phyloP scores from a whole-genome alignment of 2,888 invertebrate genomes.

The Lasioglossum lativentre region DNA sequence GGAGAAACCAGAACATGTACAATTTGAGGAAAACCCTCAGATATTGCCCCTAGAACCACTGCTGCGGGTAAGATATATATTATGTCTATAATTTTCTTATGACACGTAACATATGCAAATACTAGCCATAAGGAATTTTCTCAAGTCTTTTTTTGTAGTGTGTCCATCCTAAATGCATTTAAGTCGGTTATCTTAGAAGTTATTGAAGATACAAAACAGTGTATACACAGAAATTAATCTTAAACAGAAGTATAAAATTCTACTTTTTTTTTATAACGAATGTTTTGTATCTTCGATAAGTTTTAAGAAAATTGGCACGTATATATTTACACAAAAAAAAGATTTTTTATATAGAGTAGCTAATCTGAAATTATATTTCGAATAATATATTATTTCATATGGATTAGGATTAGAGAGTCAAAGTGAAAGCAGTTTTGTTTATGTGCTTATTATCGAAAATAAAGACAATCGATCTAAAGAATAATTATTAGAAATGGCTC shows the following conservation, averaged over 20 bases:
- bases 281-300: background rate
- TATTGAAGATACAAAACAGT: background rate
- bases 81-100: constrained; percentile 17
- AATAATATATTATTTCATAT: background rate
- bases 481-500: background rate
- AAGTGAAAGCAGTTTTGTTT: background rate
- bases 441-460: background rate
- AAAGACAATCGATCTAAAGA: background rate
- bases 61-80: constrained; percentile 53
- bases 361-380: background rate
- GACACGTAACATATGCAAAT: background rate
- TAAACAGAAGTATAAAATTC: background rate
- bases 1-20: constrained; percentile 88
- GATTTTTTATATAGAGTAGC: constrained; percentile 9
- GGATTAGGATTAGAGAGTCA: background rate
- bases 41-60: constrained; percentile 87
- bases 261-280: background rate
- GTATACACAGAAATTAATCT: background rate
- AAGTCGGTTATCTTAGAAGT: background rate
- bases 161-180: background rate
- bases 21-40: constrained; percentile 89
- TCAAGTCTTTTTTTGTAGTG: background rate
- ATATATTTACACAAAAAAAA: background rate
- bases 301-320: background rate
- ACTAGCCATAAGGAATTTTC: background rate